Conservation (phyloP, 2,797 vertebrate genomes). For the Gallirallus australis region DNA sequence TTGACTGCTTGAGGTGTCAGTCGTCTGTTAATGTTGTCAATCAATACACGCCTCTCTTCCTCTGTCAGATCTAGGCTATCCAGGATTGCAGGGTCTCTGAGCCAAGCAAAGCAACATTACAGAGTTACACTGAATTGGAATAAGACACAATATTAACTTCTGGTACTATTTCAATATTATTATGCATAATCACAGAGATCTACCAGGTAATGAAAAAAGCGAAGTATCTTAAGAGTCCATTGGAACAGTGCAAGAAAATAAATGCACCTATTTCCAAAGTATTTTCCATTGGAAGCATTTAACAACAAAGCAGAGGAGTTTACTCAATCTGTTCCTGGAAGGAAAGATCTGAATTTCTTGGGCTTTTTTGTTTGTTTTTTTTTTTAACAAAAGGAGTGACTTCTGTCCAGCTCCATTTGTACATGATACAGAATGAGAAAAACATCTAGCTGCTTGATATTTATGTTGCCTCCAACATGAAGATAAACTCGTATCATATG, state of each 20-base stretch:
- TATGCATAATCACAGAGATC: background rate
- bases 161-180: background rate
- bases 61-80: slow-evolving; percentile 94
- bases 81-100: slow-evolving; percentile 93
- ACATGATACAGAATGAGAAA: background rate
- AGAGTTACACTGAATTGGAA: background rate
- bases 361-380: background rate
- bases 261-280: background rate
- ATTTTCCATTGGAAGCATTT: background rate
- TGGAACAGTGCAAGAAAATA: background rate
- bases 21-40: slow-evolving; percentile 98
- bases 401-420: background rate
- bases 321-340: background rate
- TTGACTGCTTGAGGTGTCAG: slow-evolving; percentile 98
- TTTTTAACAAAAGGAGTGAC: background rate
- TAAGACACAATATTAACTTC: background rate
- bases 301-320: background rate
- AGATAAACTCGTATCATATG: background rate
- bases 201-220: background rate
- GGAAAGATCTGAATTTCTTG: background rate
- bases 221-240: background rate
- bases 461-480: background rate
- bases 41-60: slow-evolving; percentile 90
- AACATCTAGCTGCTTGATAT: background rate
- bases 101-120: background rate